Base-by-base conservation (phyloP, 2,888 invertebrate genomes). In the Volucella inanis region DNA sequence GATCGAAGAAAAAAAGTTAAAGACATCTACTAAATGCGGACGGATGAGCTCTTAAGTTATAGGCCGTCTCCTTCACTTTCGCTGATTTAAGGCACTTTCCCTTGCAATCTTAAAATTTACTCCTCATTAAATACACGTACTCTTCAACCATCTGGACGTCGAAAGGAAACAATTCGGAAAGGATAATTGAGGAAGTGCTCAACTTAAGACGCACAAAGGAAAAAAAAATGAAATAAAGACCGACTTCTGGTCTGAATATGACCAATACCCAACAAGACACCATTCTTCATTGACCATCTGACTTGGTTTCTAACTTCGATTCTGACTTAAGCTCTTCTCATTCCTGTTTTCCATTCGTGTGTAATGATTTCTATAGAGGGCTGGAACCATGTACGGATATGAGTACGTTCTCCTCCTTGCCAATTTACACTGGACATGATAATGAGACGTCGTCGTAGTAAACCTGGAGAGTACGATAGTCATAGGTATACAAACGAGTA, bases 121-220 rank as follows among this genome's bases (percentile, higher is more conserved):
- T 31, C 31, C 31, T 31, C 31, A 31, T 31, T 31, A 31, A 31
- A 31, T 31, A 3, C 6, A 38, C 54, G 12, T 9, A 31, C 31
- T 6, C 31, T 31, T 31, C 22, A 47, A 61, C 77, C 82, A 82
- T 71, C 81, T 78, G 72, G 57, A 68, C 49, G 57, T 43, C 10
- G 70, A 79, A 79, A 65, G 83, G 83, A 84, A 84, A 84, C 83
- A 79, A 75, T 88, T 31, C 31, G 6, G 31, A 31, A 31, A 31
- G 31, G 31, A 89, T 91, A 91, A 91, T 91, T 91, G 91, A 91
- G 91, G 91, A 91, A 91, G 91, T 90, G 1, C 1, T 6, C 31
- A 31, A 31, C 31, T 31, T 31, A 31, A 31, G 6, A 31, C 0
- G 6, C 31, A 31, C 31, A 31, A 31, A 31, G 6, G n/a, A n/a